Base-by-base conservation (phyloP, 2,113 vertebrate genomes). In the Equus quagga region DNA sequence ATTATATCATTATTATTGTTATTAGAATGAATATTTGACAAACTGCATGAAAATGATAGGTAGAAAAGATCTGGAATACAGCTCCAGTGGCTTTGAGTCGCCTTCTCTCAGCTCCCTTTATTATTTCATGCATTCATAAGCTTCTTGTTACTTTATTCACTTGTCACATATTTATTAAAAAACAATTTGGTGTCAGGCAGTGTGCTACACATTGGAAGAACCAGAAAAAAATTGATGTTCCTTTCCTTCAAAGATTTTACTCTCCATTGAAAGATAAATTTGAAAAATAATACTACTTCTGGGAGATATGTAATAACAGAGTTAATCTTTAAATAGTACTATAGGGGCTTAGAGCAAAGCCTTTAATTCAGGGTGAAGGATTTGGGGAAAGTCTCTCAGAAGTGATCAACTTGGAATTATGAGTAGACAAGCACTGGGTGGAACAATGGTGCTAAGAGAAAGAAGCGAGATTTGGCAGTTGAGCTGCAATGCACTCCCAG, bases 51-150 rank as follows among this genome's bases (percentile, higher is more conserved):
- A 79, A 83, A 72, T 72, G 10, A 76, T 21, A 65, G 23, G 19
- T 9, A 41, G 17, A 4, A 80, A 84, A 65, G 1, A 26, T 58
- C 24, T 87, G 8, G 14, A 28, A 76, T 49, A 23, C 72, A 80
- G 46, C 18, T 81, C 33, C 15, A 64, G 9, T 28, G 23, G 1
- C 7, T 49, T 87, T 78, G 85, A 90, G 64, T 93, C 33, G 64
- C 18, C 88, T 94, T 89, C 10, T 69, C 23, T 91, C n/a, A 83
- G 9, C 4, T 91, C 89, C n/a, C 7, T 72, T 69, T 36, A 49
- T 88, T 81, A 88, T 91, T 91, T 96, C 5, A 36, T 24, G 54
- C 13, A 72, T 26, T 79, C 46, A 79, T 49, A 89, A 92, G 36
- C 6, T 95, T n/a, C 18, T 78, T 82, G 10, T 91, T 15, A 31